These are phyloP conservation scores for Isichthys henryi DNA, from an alignment of 2,113 vertebrate genomes.

Conservation along the genomic window DNA sequence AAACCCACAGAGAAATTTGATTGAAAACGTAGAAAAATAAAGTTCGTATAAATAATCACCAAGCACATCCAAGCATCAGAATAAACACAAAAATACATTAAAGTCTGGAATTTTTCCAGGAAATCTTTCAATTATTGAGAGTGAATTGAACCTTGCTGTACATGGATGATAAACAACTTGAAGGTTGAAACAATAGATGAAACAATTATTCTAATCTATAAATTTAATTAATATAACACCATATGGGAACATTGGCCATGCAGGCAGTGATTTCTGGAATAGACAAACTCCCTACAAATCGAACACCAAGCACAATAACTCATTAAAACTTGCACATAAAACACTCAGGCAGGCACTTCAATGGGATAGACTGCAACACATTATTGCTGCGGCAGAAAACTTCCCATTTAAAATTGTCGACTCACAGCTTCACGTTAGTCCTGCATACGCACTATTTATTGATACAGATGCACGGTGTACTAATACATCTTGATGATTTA, in stretches of 20 bases:
- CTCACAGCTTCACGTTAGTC: slow-evolving; percentile 21
- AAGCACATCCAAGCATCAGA: background rate
- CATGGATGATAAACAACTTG: slow-evolving; percentile 56
- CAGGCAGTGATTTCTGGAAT: slow-evolving; percentile 42
- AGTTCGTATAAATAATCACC: background rate
- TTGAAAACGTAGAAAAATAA: background rate
- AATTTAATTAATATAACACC: slow-evolving; percentile 69
- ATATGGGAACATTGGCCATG: slow-evolving; percentile 48
- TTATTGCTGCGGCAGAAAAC: slow-evolving; percentile 22
- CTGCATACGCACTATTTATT: slow-evolving; percentile 29
- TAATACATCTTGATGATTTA: slow-evolving; percentile 28
- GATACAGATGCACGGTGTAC: slow-evolving; percentile 19
- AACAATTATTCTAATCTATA: slow-evolving; percentile 60
- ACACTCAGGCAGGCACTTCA: slow-evolving; percentile 26
- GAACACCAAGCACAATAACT: slow-evolving; percentile 41
- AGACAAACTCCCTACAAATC: slow-evolving; percentile 52
- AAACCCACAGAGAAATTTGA: slow-evolving; percentile 9
- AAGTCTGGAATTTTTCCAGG: slow-evolving; percentile 57
- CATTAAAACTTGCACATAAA: slow-evolving; percentile 43
- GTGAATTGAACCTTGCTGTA: slow-evolving; percentile 53
- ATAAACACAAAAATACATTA: background rate
- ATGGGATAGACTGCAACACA: slow-evolving; percentile 25
- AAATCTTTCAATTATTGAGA: slow-evolving; percentile 67
- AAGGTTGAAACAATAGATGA: slow-evolving; percentile 52
- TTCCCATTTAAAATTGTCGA: slow-evolving; percentile 23